Conservation (phyloP, 2,113 vertebrate genomes). For the Dolichallabes microphthalmus region DNA sequence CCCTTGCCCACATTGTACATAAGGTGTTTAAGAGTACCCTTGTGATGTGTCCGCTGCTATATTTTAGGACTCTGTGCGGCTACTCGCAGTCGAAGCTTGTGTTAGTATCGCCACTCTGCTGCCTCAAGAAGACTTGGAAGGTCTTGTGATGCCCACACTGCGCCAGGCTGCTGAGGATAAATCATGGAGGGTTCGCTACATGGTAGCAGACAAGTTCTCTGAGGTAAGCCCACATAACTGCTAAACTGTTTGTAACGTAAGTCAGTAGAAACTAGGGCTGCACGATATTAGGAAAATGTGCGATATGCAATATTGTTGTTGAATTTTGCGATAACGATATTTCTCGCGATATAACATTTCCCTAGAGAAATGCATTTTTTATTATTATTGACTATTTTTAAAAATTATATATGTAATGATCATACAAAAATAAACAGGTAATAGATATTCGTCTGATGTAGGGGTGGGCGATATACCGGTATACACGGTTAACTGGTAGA, state of each 20-base stretch:
- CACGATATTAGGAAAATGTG: no score
- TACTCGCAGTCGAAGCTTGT: conserved; percentile 85
- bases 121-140: conserved; percentile 83
- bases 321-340: no score
- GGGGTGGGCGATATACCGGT: no score
- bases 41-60: background rate
- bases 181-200: conserved; percentile 91
- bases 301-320: no score
- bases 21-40: background rate
- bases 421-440: no score
- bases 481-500: no score
- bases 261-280: no score
- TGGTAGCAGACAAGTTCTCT: conserved; percentile 92
- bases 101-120: conserved; percentile 85
- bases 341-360: no score
- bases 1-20: background rate
- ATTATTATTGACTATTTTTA: no score
- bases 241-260: background rate
- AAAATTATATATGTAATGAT: no score
- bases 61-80: conserved; percentile 80
- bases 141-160: conserved; percentile 83
- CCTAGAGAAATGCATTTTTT: no score
- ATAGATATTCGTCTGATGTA: no score
- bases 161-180: conserved; percentile 88
- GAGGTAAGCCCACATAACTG: conserved; percentile 69